Evolutionary conservation across 1,140 invertebrate genomes (phyloP).

Genomic region (Drosophila biarmipes): DNA sequence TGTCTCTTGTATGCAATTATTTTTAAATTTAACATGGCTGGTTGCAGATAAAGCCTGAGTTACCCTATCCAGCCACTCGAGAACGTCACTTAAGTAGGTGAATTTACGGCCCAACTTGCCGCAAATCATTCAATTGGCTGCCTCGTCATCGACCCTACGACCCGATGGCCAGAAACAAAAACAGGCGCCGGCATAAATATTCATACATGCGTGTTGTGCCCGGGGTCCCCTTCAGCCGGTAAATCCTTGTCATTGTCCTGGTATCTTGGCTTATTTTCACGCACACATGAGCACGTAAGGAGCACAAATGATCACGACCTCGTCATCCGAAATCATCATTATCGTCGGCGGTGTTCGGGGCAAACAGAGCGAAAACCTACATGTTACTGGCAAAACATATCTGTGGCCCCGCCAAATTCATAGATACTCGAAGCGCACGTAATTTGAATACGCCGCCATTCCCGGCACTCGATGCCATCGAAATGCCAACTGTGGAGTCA

Average conservation of each 20-base stretch:
- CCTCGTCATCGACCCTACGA: slow-evolving; percentile 7
- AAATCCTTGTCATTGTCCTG: slow-evolving; percentile 34
- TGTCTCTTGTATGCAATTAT: background rate
- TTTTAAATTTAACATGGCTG: background rate
- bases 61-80: background rate
- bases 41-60: background rate
- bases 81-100: slow-evolving; percentile 17
- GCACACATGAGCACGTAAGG: slow-evolving; percentile 47
- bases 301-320: slow-evolving; percentile 39
- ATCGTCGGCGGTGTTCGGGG: background rate
- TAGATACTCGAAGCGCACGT: slow-evolving; percentile 17
- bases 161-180: slow-evolving; percentile 20
- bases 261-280: slow-evolving; percentile 49
- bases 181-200: slow-evolving; percentile 41
- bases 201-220: slow-evolving; percentile 28
- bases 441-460: slow-evolving; percentile 32
- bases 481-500: slow-evolving; percentile 35
- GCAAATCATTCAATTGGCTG: slow-evolving; percentile 49
- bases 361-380: slow-evolving; percentile 3
- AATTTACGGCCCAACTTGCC: slow-evolving; percentile 39
- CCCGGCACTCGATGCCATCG: slow-evolving; percentile 13
- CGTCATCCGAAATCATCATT: slow-evolving; percentile 8
- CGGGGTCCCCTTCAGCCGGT: background rate
- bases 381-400: slow-evolving; percentile 15
- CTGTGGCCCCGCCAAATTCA: slow-evolving; percentile 1